Conservation (phyloP, 2,113 vertebrate species). For the Clupea harengus region DNA sequence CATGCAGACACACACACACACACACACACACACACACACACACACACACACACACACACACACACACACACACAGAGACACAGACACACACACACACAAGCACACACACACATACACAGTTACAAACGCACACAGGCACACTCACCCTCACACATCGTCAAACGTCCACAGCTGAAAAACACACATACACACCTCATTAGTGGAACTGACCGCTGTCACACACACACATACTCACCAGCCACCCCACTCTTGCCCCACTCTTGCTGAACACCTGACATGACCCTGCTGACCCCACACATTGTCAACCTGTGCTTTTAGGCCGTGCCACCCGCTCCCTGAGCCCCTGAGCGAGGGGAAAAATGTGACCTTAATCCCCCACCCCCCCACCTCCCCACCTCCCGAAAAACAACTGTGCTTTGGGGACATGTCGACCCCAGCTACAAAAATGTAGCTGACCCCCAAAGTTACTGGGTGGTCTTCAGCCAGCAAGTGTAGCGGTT, state of each 20-base stretch:
- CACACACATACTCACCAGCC: not conserved
- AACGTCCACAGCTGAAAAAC: not conserved
- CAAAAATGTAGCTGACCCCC: conserved; percentile 6
- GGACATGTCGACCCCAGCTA: not conserved
- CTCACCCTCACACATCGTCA: not conserved
- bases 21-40: not conserved
- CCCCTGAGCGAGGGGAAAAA: not conserved
- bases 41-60: not conserved
- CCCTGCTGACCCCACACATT: conserved; percentile 6
- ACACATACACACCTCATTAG: not conserved
- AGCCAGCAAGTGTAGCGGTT: not conserved
- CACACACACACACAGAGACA: not conserved
- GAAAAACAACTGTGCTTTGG: not conserved
- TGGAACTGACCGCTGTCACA: not conserved
- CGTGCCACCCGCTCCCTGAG: not conserved
- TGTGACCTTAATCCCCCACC: not conserved
- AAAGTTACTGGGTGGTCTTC: not conserved
- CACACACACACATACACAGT: too few species aligned
- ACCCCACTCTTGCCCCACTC: not conserved
- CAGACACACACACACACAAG: not conserved
- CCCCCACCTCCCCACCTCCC: not conserved
- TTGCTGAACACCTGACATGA: not conserved
- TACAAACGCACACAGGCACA: too few species aligned
- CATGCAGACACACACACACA: not conserved
- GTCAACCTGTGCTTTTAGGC: not conserved